Base-by-base conservation (phyloP, 1,140 invertebrate genomes). In the Drosophila truncata region DNA sequence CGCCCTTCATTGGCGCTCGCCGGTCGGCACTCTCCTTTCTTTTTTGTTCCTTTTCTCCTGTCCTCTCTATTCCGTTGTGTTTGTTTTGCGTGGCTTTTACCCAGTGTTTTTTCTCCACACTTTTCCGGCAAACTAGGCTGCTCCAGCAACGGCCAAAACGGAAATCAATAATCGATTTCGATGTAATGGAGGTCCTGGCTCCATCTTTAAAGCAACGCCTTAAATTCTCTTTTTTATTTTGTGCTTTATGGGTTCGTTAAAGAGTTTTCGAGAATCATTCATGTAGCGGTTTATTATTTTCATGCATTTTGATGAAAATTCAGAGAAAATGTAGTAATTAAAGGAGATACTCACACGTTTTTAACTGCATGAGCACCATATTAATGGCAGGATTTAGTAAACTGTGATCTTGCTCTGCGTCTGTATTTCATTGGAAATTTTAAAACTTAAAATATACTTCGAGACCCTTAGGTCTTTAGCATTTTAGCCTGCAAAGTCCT, bases 121-220 rank as follows among this genome's bases (percentile, higher is more conserved):
- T 71, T 54, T 35, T 18, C 46, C 52, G 11, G 27, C 59, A 39
- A 78, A 78, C 75, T 78, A 72, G 54, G 66, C 75, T 71, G 59
- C 71, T 50, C 35, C 67, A 31, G 29, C 39, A 52, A 27, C 35
- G 65, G 35, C 35, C 72, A 65, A 76, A 76, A 69, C 18, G 54
- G 49, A 78, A 78, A 78, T 78, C 76, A 78, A 78, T 78, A 78
- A 78, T 78, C 76, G 76, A 78, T 78, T 71, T 78, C 42, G 52
- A 18, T 35, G 59, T 71, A 64, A 78, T 63, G 65, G 33, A 18
- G n/a, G 16, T 54, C 33, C 33, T 44, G 33, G 35, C 37, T 31
- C 33, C 37, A 58, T 35, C 66, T 72, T 73, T 72, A 73, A 73
- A 50, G 64, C 18, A 47, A 18, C 16, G 20, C 9, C 14, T n/a